Base-by-base conservation (phyloP, 53 echinoderm and acorn worm genomes). In the Astropecten irregularis region DNA sequence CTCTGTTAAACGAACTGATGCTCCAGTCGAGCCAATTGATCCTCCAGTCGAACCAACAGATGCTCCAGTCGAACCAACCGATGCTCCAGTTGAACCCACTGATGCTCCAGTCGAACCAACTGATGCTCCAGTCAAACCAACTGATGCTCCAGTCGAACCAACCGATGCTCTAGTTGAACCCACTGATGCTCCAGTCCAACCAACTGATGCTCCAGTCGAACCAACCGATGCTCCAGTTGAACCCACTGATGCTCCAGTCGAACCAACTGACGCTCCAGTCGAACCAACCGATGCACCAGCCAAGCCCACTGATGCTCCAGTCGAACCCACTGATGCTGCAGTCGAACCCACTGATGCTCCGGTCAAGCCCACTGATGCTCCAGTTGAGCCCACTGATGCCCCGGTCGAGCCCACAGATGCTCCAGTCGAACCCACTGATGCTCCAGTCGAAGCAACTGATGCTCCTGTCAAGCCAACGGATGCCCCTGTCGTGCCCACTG, bases 51-150 rank as follows among this genome's bases (percentile, higher is more conserved):
- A 19, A 5, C 19, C 40, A 1, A 40, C 66, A 22, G 42, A 66
- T 39, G 66, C 66, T 66, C 42, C 66, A 20, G 42, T 66, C 14
- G 40, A 40, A 66, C 66, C 42, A 28, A 59, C 59, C 29, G 59
- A 59, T 2, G 8, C 59, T 26, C 59, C 59, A 59, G 59, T 59
- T 14, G 26, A 8, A 26, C 59, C 25, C 0, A 66, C 66, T 25
- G 66, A 66, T 39, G 42, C 66, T 40, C 42, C 66, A 1, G 66
- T 66, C 15, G 23, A 40, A 66, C 66, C 66, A 40, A 66, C 66
- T 23, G 66, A 66, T 0, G 25, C 40, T 21, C 66, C 66, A 40
- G 42, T 66, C 33, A 40, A 40, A 9, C 3, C 66, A 18, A 66
- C 66, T 25, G 42, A 66, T 4, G 66, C 66, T 3, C 40, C 30